Base-by-base conservation (phyloP, 2,113 vertebrate species). In the Phylloscopus trochilus region DNA sequence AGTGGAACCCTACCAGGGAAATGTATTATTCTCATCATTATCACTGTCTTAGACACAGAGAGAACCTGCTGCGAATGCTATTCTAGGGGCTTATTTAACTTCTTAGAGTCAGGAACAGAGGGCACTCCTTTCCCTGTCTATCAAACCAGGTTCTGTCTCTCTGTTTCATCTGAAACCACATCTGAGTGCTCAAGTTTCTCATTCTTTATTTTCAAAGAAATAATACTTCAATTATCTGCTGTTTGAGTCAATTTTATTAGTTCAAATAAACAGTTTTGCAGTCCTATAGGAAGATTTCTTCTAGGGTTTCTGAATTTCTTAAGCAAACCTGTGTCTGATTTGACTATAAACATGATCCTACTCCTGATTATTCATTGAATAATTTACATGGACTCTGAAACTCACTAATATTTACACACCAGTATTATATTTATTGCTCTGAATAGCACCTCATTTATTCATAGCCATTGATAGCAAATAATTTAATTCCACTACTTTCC, bases 1-100 rank as follows among this genome's bases (percentile, higher is more conserved):
- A 92, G 92, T 79, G 95, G 95, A 97, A 82, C 83, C 87, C 83
- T 91, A 93, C 94, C 95, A 86, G 91, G 90, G 85, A 96, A 89
- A 81, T 31, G 53, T 70, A 75, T 96, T 95, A 93, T 88, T 95
- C 23, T 93, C 84, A 82, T 94, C 93, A 89, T 92, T 96, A 95
- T 87, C 73, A 53, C 93, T 85, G 91, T 94, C 92, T 95, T 47
- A 80, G 68, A 63, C 86, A 66, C 47, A 24, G 77, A 80, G 87
- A 64, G 94, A 89, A 51, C 92, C 92, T 92, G 82, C 84, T 0
- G 44, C 0, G 60, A 92, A 56, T 77, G 56, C 64, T 78, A 52
- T 51, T 91, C 68, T 68, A 52, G 39, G 19, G 53, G 67, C 51
- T 85, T 95, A 95, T 87, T 96, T 95, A 92, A 87, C 92, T 89